Evolutionary conservation across 2,113 vertebrate species (phyloP).

Genomic region (Sylvietta virens): DNA sequence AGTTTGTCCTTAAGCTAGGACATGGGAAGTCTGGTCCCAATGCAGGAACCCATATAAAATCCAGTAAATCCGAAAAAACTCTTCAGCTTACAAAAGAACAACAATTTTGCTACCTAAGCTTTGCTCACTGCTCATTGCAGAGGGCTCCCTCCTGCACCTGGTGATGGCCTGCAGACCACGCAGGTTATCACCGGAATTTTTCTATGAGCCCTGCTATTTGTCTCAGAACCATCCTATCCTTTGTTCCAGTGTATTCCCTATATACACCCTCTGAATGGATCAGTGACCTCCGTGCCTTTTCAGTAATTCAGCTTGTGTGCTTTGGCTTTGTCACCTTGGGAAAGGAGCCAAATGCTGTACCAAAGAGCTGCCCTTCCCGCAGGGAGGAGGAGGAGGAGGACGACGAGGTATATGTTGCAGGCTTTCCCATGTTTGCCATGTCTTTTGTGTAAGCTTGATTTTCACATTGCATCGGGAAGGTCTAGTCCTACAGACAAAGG

Average conservation of each 20-base stretch:
- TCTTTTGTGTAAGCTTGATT: background rate
- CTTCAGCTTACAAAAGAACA: background rate
- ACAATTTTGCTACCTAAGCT: background rate
- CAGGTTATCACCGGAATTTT: background rate
- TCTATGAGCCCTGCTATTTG: background rate
- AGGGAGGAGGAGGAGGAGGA: background rate
- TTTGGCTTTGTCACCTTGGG: background rate
- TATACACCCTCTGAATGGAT: rapidly evolving
- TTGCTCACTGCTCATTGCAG: background rate
- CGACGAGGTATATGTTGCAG: rapidly evolving
- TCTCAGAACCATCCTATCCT: background rate
- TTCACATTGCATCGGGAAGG: background rate
- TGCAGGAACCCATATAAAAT: background rate
- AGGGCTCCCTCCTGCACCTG: background rate
- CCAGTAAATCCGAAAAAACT: rapidly evolving
- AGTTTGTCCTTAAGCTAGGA: background rate
- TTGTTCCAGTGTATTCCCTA: background rate
- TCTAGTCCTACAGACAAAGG: background rate
- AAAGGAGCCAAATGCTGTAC: background rate
- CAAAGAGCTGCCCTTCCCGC: background rate
- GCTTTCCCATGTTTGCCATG: rapidly evolving
- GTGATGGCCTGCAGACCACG: background rate
- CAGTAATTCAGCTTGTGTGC: background rate
- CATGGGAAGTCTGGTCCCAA: background rate
- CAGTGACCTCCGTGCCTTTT: background rate